phyloP scores from a whole-genome alignment of 2,113 vertebrate genomes.

The human region GRCh38 chr3:35259001-35259500 shows the following conservation, averaged over 20 bases:
- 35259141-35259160: not conserved
- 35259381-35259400: conserved; percentile 22
- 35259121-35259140: not conserved
- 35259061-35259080: not conserved
- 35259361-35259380: not conserved
- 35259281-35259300: not conserved
- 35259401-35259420: not conserved
- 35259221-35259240: not conserved
- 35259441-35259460: not conserved
- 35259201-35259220: not conserved
- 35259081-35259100: not conserved
- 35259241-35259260: not conserved
- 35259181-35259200: not conserved
- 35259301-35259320: not conserved
- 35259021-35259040: not conserved
- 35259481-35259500: not conserved
- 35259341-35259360: not conserved
- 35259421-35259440: not conserved
- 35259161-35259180: not conserved
- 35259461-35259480: not conserved
- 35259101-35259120: not conserved
- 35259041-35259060: not conserved
- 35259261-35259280: not conserved
- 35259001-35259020: not conserved
- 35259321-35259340: not conserved